Evolutionary conservation across 2,888 invertebrate genomes (phyloP), one percentile per base, ranked within the genome.

Genomic region (Rugalucina vietnamica): DNA sequence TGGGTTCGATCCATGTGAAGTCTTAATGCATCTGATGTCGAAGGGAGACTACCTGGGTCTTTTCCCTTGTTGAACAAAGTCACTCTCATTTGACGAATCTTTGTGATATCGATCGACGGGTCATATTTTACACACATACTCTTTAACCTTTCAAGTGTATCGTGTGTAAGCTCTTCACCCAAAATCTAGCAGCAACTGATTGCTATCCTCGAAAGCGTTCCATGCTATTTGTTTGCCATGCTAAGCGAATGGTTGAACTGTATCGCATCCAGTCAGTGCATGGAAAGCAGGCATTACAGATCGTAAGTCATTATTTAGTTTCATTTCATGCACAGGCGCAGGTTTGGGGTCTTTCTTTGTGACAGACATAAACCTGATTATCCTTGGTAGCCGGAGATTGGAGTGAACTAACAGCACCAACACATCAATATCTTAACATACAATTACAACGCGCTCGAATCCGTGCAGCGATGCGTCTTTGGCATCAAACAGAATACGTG

Each of bases 271-370:
- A 27, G 29, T 60, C 1, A 60, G 27, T 27, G 29, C 60, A 60
- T 60, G 60, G 60, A 60, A 60, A 60, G 60, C 60, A 60, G 60
- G 29, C 60, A 60, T 29, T 60, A 27, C 60, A 60, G 60, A 60
- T 60, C 60, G 4, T 60, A 27, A 60, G 60, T 24, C 60, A 60
- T 24, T 29, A 12, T 43, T 43, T 18, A 43, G 43, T 8, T 43
- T 43, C 43, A 43, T 43, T 43, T 43, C 43, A 43, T 12, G 60
- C 29, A 60, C 60, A 29, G 24, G 60, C 60, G 29, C 29, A 60
- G 3, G 29, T 29, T 60, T 60, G 60, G 29, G 60, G 29, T 24
- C 60, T 27, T 60, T 60, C 60, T 60, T n/a, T 27, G 24, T 60
- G 1, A 12, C 29, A 29, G 60, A 60, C 24, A 60, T 60, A 14